Evolutionary conservation across 2,113 vertebrate species (phyloP), one percentile per base, ranked within the genome.

Genomic region (Arizona elegans): DNA sequence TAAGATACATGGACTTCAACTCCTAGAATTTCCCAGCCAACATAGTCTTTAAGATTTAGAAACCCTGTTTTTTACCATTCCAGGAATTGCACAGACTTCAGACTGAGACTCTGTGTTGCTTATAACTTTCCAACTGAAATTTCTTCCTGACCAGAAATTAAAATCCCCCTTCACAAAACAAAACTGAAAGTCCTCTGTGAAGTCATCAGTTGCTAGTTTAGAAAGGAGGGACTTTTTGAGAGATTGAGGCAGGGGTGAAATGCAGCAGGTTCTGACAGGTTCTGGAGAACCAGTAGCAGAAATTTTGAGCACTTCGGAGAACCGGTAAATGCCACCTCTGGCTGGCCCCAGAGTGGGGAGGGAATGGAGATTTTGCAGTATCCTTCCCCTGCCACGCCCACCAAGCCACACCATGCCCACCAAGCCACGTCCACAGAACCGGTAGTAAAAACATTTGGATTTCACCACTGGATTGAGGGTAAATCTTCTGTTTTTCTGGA

Each of bases 121-220:
- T 85, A 92, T 94, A 93, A 97, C 90, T 98, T 98, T 92, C 97
- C 97, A 93, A 0, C 88, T 95, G 95, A 97, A 97, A 95, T 94
- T 92, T 96, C 7, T 85, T 85, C 90, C 70, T 38, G 8, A 91
- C 21, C 21, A 38, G 29, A 24, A 5, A 87, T 0, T 0, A 95
- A 89, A 97, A 97, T 91, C 97, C 94, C 96, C 96, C 96, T 75
- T 0, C 88, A 6, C 93, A 21, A 91, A 96, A 92, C 91, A 33
- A 96, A 97, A 95, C 92, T 17, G 15, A 95, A 96, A 96, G 75
- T 0, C n/a, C 54, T 1, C 5, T 19, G 65, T 3, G 24, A 9
- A 10, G 29, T 24, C 21, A 8, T 23, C 38, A 19, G 47, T 65
- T 29, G 86, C 12, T 8, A 58, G 17, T 17, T 81, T 23, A 0